Evolutionary conservation across 2,797 vertebrate species (phyloP), one percentile per base, ranked within the genome.

Genomic region (Pangasius sanitwongsei): DNA sequence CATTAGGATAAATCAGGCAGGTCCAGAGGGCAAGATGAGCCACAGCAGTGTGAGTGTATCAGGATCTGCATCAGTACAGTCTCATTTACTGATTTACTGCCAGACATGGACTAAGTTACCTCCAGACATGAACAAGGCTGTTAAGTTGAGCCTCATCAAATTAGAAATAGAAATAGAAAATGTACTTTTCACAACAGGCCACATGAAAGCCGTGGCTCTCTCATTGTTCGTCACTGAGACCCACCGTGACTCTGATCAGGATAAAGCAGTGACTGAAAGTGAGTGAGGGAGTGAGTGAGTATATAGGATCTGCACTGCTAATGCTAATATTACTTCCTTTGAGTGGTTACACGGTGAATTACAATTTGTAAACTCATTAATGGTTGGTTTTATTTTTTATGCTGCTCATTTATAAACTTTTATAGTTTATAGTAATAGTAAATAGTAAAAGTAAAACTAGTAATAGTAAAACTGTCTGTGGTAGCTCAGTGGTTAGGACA

Each of bases 1-100:
- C 25, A 82, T 82, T 82, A 41, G 18, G 48, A 78, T 78, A 74
- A 74, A 77, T 50, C 74, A 77, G 74, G 13, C n/a, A 81, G 50
- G 50, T 55, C 77, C 50, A 31, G 18, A 37, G 18, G 31, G 16
- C 16, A 80, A 57, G 0, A 20, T 55, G 16, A 20, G 48, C 13
- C 28, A 18, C 28, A 53, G 48, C 15, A 78, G n/a, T 57, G 20
- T 34, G 20, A 34, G 77, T 57, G n/a, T 55, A 81, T 57, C 16
- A 57, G 16, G 2, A 55, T 41, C 25, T 34, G 13, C 3, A 55
- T 80, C 48, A 34, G 53, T 81, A 12, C 31, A 23, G 55, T 59
- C 25, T 82, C 20, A 37, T 59, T 37, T 82, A 37, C 20, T 61
- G 80, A 82, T 23, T 37, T 23, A 59, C 31, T 59, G 4, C 3